Percentiles rank a stretch among this genome's conserved stretches.
Conservation (phyloP, 2,113 vertebrate genomes). For the Machaerirhynchus nigripectus region DNA sequence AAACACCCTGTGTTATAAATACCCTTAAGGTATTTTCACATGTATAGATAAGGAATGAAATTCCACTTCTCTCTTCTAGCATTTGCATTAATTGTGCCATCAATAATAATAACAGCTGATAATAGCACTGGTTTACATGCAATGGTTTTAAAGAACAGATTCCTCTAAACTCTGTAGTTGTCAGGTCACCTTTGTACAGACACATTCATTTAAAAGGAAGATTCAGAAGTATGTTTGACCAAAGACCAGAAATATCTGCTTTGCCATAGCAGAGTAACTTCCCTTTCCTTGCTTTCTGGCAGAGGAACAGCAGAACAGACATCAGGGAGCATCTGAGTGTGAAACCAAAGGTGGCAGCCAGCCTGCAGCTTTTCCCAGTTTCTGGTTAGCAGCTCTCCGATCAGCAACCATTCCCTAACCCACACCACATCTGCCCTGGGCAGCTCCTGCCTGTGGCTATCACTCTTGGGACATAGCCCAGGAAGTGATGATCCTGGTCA, state of each 20-base stretch:
- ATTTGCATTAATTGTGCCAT: neutral
- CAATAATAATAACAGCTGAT: neutral
- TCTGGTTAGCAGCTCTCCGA: neutral
- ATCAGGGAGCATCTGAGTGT: neutral
- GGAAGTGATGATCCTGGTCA: neutral
- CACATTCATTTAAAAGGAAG: accelerated
- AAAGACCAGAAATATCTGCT: neutral
- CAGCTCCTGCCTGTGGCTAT: neutral
- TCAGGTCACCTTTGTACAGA: neutral
- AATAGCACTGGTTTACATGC: neutral
- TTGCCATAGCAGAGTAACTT: neutral
- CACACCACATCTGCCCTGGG: neutral
- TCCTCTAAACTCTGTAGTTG: neutral
- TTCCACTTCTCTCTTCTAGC: neutral
- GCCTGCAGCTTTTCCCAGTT: neutral
- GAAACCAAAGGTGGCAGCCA: neutral
- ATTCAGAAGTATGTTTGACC: neutral
- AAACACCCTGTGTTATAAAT: neutral
- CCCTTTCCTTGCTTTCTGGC: neutral
- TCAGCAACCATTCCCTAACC: neutral
- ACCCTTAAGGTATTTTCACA: neutral
- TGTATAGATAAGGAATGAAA: neutral
- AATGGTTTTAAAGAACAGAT: neutral
- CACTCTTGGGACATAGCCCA: accelerated
- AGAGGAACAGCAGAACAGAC: neutral